phyloP scores from a whole-genome alignment of 2,797 vertebrate species.

The Corythornis leucogaster region DNA sequence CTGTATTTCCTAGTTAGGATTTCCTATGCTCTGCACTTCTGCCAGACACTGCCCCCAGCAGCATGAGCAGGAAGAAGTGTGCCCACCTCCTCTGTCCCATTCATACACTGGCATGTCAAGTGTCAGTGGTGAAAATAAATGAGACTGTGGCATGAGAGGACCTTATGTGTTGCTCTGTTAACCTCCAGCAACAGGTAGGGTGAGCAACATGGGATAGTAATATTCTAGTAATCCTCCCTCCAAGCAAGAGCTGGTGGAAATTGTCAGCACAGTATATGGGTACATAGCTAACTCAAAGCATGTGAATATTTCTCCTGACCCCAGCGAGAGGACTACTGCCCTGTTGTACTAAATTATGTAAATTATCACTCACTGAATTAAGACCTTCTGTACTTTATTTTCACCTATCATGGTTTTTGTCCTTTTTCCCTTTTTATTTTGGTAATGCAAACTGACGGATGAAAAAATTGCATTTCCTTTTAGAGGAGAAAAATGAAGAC shows the following conservation, averaged over 20 bases:
- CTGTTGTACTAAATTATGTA: background rate
- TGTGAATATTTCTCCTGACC: background rate
- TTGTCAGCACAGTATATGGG: rapidly evolving
- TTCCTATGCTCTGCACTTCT: background rate
- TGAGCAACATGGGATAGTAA: background rate
- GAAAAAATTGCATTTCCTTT: constrained; percentile 27
- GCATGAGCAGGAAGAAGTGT: rapidly evolving
- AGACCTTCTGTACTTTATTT: background rate
- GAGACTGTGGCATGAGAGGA: background rate
- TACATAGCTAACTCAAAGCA: background rate
- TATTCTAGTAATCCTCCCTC: background rate
- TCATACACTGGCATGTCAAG: rapidly evolving
- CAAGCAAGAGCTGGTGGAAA: background rate
- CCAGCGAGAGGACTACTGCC: background rate
- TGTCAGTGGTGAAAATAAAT: background rate
- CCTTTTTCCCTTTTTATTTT: background rate
- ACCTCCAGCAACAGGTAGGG: background rate
- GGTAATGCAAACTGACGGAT: background rate
- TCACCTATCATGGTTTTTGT: background rate
- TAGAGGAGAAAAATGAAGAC: background rate
- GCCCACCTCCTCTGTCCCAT: background rate
- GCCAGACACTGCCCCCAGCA: background rate
- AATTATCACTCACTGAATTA: background rate
- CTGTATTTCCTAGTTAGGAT: background rate
- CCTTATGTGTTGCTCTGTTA: background rate